These are phyloP conservation scores for Gnatocerus cornutus DNA, from an alignment of 2,888 invertebrate species.

Conservation along the genomic window DNA sequence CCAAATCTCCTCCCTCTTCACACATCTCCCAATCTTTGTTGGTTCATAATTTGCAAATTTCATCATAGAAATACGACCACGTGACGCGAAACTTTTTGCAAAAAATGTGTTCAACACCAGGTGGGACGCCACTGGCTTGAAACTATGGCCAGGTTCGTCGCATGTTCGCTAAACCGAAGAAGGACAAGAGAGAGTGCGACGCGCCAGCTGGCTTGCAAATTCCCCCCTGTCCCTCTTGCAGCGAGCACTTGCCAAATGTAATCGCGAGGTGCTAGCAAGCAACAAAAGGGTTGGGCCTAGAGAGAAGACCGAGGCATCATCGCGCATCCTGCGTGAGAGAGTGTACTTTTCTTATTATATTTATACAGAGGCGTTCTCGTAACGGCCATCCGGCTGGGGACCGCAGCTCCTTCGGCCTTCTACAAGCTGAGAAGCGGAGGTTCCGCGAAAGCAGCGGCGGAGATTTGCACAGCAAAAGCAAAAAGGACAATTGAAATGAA, in stretches of 20 bases:
- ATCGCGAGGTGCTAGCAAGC: constrained; percentile 66
- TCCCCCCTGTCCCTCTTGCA: constrained; percentile 56
- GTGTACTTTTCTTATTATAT: constrained; percentile 22
- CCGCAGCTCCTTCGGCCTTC: constrained; percentile 23
- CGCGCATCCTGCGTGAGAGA: constrained; percentile 29
- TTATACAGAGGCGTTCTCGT: constrained; percentile 34
- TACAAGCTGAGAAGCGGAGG: not conserved
- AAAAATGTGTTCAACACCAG: constrained; percentile 8
- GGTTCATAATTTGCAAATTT: constrained; percentile 13
- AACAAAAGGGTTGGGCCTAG: constrained; percentile 51
- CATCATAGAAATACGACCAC: not conserved
- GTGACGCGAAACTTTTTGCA: not conserved
- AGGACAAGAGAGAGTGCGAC: constrained; percentile 45
- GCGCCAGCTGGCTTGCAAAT: constrained; percentile 65
- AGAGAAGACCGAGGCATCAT: constrained; percentile 28
- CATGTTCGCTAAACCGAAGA: constrained; percentile 37
- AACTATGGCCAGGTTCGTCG: constrained; percentile 19
- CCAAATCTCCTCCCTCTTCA: constrained; percentile 27
- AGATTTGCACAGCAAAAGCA: too few species aligned
- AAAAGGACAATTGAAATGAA: too few species aligned
- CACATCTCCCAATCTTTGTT: constrained; percentile 2
- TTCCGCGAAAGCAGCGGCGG: constrained; percentile 33
- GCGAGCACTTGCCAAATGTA: constrained; percentile 67
- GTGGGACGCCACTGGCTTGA: constrained; percentile 33
- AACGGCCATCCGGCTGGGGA: constrained; percentile 40